phyloP scores from a whole-genome alignment of 37 sponge, comb jelly and placozoan genomes.

The Hormiphora californensis region DNA sequence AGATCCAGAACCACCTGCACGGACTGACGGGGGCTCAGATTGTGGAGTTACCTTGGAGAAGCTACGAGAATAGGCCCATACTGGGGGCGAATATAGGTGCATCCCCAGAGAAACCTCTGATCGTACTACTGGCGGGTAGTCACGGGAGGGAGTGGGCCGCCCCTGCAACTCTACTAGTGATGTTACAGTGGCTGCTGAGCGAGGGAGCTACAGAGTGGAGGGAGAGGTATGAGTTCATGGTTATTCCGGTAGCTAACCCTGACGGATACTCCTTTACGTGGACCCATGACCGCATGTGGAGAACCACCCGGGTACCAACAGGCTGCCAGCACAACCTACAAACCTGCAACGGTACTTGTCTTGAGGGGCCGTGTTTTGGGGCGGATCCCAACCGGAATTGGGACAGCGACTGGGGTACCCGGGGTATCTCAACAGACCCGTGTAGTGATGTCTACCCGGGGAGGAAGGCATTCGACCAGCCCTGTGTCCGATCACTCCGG shows the following conservation, averaged over 20 bases:
- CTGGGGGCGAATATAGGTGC: too few species aligned
- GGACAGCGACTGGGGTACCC: neutral
- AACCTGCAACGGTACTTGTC: neutral
- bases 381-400: conserved; percentile 23
- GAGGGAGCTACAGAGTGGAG: neutral
- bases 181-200: too few species aligned
- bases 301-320: neutral
- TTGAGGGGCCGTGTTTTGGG: neutral
- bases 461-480: neutral
- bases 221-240: neutral
- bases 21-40: too few species aligned
- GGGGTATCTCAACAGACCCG: neutral
- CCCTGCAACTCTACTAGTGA: too few species aligned
- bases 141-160: too few species aligned
- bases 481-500: neutral
- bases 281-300: neutral
- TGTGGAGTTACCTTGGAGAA: too few species aligned
- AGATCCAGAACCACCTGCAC: too few species aligned
- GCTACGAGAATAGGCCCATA: too few species aligned
- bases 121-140: too few species aligned
- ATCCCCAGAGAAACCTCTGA: too few species aligned
- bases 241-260: conserved; percentile 4
- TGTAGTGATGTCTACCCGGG: neutral
- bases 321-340: neutral
- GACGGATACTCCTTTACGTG: neutral